A percentile compares a stretch with the other conserved stretches of the same genome.
These are phyloP conservation scores for Caenorhabditis imperialis DNA, from an alignment of 2,888 invertebrate species.

Conservation along the genomic window DNA sequence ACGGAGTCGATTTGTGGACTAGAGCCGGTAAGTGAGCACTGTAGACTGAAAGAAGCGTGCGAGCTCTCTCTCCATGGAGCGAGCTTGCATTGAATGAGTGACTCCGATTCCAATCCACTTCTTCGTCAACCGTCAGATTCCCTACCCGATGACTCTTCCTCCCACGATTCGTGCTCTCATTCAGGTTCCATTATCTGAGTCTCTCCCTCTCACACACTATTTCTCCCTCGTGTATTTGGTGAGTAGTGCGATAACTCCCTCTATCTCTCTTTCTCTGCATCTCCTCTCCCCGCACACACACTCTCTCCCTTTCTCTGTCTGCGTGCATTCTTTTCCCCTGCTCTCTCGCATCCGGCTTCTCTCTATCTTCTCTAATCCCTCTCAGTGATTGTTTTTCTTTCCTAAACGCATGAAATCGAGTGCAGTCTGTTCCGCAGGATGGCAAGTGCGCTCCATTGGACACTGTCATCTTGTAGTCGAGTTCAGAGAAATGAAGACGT, in stretches of 20 bases:
- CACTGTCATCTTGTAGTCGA: too few relatives aligned
- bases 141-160: conserved; percentile 22
- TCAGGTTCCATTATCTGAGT: conserved; percentile 50
- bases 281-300: neutral
- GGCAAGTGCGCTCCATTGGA: too few relatives aligned
- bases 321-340: too few relatives aligned
- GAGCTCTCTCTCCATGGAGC: neutral
- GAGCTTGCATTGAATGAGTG: neutral
- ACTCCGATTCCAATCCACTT: conserved; percentile 26
- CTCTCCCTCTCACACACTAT: neutral
- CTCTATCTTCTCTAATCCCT: conserved; percentile 11
- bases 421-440: too few relatives aligned
- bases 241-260: conserved; percentile 13
- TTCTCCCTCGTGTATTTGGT: conserved; percentile 8
- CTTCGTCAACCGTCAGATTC: conserved; percentile 30
- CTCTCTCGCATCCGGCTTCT: too few relatives aligned
- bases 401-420: conserved; percentile 2
- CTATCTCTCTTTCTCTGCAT: conserved; percentile 16
- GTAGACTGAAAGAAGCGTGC: neutral
- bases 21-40: conserved; percentile 38
- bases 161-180: conserved; percentile 44
- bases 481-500: neutral
- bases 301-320: too few relatives aligned
- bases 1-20: conserved; percentile 51
- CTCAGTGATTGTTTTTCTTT: neutral